Percentiles rank a stretch among this genome's conserved stretches.
phyloP scores from a whole-genome alignment of 2,797 vertebrate genomes.

The Molossus alvarezi region DNA sequence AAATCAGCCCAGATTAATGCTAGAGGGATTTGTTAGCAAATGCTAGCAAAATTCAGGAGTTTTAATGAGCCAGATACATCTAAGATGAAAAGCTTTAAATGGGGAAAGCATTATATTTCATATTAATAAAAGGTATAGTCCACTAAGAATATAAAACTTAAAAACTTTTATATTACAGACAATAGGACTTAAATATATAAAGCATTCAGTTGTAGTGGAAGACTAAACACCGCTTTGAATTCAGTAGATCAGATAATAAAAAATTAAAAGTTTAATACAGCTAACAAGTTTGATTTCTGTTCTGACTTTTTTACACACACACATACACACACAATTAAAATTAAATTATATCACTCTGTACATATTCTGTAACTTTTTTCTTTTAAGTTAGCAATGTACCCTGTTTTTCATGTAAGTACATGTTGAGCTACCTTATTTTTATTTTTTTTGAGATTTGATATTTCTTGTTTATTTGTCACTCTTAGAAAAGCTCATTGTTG shows the following conservation, averaged over 20 bases:
- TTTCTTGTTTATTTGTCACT: no score
- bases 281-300: constrained; percentile 19
- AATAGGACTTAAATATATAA: background rate
- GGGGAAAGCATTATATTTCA: background rate
- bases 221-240: background rate
- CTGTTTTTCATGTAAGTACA: background rate
- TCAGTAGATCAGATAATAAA: background rate
- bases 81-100: background rate
- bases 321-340: background rate
- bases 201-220: background rate
- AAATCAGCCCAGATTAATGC: background rate
- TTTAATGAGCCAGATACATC: background rate
- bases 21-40: background rate
- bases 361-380: background rate
- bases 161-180: background rate
- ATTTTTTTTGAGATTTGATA: no score
- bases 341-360: background rate
- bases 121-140: background rate
- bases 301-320: background rate
- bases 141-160: background rate
- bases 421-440: background rate
- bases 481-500: no score
- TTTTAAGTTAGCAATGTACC: background rate
- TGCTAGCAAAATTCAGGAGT: background rate
- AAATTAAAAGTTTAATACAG: background rate